Percentiles rank a stretch among this genome's conserved stretches.
phyloP scores from a whole-genome alignment of 2,113 vertebrate species.

The Jacana jacana region DNA sequence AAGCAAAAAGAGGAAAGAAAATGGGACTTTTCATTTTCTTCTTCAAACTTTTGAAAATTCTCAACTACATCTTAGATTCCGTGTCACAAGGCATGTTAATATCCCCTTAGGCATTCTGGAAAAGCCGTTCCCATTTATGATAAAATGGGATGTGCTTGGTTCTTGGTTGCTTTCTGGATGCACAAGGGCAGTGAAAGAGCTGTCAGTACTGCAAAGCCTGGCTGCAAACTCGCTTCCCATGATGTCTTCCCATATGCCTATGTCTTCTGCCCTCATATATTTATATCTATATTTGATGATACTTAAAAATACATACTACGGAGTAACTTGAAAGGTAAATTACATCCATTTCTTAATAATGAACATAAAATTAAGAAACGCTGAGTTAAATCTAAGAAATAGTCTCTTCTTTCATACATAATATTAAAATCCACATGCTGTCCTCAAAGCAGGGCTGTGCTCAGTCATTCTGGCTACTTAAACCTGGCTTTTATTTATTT shows the following conservation, averaged over 20 bases:
- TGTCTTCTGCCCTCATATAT: neutral
- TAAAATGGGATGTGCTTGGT: neutral
- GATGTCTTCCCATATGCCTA: neutral
- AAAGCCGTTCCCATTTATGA: neutral
- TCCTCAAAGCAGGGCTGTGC: neutral
- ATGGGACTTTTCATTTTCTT: neutral
- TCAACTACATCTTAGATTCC: neutral
- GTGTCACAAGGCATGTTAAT: neutral
- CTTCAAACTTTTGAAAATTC: neutral
- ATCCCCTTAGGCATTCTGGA: neutral
- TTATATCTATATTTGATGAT: neutral
- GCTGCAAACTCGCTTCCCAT: neutral
- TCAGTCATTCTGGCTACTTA: neutral
- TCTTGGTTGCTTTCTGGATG: neutral
- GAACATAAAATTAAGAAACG: neutral
- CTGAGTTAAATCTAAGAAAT: neutral
- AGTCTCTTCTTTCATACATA: neutral
- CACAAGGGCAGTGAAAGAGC: neutral
- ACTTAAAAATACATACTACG: neutral
- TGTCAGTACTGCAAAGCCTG: neutral
- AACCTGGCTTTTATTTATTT: neutral
- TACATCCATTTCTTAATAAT: neutral
- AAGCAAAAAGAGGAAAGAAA: neutral
- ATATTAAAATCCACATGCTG: neutral
- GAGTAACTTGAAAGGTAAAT: neutral